Evolutionary conservation across 2,797 vertebrate species (phyloP).

Genomic region (Oreochromis mossambicus): DNA sequence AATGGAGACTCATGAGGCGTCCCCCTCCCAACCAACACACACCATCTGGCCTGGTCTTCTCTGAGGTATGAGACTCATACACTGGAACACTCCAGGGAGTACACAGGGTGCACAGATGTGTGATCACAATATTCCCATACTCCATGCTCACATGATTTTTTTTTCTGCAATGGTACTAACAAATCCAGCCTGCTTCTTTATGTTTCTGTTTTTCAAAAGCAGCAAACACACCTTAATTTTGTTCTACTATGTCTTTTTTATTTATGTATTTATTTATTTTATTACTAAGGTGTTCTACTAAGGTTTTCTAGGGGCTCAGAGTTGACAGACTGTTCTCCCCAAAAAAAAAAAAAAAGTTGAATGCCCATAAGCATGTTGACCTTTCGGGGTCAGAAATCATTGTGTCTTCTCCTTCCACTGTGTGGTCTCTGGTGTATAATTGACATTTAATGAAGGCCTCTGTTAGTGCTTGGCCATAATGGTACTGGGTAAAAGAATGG

Average conservation of each 20-base stretch:
- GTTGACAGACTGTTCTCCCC: conserved; percentile 44
- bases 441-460: conserved; percentile 82
- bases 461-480: conserved; percentile 63
- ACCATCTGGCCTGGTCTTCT: conserved; percentile 73
- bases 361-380: conserved; percentile 71
- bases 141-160: background rate
- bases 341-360: conserved; percentile 34
- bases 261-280: background rate
- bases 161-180: background rate
- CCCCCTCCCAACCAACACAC: conserved; percentile 31
- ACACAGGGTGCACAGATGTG: conserved; percentile 68
- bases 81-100: conserved; percentile 22
- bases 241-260: background rate
- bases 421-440: conserved; percentile 80
- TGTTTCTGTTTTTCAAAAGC: background rate
- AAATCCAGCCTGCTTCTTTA: background rate
- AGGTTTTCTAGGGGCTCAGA: background rate
- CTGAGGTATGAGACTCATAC: conserved; percentile 40
- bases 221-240: background rate
- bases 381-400: conserved; percentile 77
- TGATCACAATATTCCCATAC: conserved; percentile 61
- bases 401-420: conserved; percentile 69
- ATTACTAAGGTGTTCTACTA: background rate
- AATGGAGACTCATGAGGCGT: conserved; percentile 66
- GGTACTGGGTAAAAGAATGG: conserved; percentile 58